Evolutionary conservation across 2,888 invertebrate species (phyloP).

Genomic region (Sclerodermus sp.): DNA sequence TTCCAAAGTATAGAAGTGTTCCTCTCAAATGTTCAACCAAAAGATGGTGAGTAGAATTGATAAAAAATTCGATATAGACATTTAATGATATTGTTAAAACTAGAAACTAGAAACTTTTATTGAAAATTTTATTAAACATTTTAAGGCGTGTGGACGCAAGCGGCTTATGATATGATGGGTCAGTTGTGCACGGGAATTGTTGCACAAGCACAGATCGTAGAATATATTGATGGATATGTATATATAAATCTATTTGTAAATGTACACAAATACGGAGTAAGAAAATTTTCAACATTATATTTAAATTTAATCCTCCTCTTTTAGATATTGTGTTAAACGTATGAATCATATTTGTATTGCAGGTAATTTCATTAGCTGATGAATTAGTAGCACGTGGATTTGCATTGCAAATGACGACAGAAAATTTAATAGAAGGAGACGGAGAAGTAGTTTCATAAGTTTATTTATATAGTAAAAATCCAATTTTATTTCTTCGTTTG

Average conservation of each 20-base stretch:
- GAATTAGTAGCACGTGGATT: constrained; percentile 83
- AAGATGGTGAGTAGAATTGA: constrained; percentile 65
- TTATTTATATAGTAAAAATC: background rate
- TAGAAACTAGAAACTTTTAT: no score
- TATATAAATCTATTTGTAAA: constrained; percentile 82
- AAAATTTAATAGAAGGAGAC: constrained; percentile 34
- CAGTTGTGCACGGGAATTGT: constrained; percentile 80
- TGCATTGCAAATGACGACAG: constrained; percentile 70
- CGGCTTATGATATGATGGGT: constrained; percentile 77
- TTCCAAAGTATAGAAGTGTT: constrained; percentile 97
- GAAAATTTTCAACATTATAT: constrained; percentile 37
- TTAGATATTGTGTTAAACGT: background rate
- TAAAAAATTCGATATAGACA: background rate
- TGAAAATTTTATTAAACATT: constrained; percentile 53
- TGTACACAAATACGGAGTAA: constrained; percentile 74
- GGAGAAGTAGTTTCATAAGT: constrained; percentile 16
- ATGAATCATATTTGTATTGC: constrained; percentile 58
- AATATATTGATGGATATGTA: constrained; percentile 76
- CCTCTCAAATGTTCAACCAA: constrained; percentile 84
- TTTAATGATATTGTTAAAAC: background rate
- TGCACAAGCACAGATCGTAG: constrained; percentile 86
- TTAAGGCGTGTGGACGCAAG: constrained; percentile 72
- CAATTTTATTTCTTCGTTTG: constrained; percentile 4
- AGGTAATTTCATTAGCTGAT: constrained; percentile 83
- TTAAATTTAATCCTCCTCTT: no score